These are phyloP conservation scores for Microplitis manilae DNA, from an alignment of 2,888 invertebrate species.

Conservation along the genomic window DNA sequence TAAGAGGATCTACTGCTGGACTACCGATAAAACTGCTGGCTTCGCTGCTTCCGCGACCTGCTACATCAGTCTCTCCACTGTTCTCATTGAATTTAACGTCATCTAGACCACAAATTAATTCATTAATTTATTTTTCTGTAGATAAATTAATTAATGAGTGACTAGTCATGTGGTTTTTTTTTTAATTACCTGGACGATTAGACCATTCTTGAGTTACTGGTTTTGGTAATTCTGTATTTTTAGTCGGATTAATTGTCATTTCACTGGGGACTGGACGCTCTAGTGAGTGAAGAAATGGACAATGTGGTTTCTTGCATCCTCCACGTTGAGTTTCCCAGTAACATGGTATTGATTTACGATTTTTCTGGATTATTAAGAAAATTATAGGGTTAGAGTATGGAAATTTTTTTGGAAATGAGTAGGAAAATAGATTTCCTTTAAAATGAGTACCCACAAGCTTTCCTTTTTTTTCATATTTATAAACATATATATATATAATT, in stretches of 20 bases:
- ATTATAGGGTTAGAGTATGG: neutral
- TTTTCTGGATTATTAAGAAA: constrained; percentile 76
- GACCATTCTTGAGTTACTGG: constrained; percentile 66
- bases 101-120: constrained; percentile 51
- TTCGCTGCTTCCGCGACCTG: constrained; percentile 68
- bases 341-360: constrained; percentile 86
- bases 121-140: too few relatives aligned
- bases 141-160: neutral
- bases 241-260: constrained; percentile 60
- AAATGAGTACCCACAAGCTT: neutral
- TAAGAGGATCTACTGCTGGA: constrained; percentile 79
- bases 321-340: constrained; percentile 90
- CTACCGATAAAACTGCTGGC: constrained; percentile 69
- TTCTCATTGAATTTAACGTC: constrained; percentile 68
- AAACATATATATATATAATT: neutral
- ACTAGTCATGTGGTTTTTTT: too few relatives aligned
- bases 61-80: constrained; percentile 67
- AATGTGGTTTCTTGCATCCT: constrained; percentile 89
- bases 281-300: constrained; percentile 83
- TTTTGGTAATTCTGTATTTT: constrained; percentile 58
- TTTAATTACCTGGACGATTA: constrained; percentile 63
- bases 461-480: neutral
- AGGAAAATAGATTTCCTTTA: too few relatives aligned
- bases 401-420: too few relatives aligned
- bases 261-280: constrained; percentile 53